Percentiles rank a stretch among this genome's conserved stretches.
These are phyloP conservation scores for Brachypalpus laphriformis DNA, from an alignment of 2,888 invertebrate genomes.

Conservation along the genomic window DNA sequence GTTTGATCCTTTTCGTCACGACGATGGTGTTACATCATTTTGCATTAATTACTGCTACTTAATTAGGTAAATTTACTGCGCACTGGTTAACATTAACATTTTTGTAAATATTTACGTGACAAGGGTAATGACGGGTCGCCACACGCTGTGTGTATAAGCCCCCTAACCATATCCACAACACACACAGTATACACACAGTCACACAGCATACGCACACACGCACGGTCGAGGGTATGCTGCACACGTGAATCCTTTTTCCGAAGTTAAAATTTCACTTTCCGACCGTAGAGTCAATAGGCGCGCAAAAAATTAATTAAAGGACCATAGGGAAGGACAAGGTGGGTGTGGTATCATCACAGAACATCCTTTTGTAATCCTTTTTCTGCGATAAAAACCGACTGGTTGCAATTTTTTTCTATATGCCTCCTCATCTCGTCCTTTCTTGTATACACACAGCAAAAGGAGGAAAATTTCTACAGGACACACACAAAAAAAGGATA, in stretches of 20 bases:
- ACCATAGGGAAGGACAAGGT: constrained; percentile 38
- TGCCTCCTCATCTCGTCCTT: not conserved
- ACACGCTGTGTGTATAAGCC: constrained; percentile 31
- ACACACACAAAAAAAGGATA: constrained; percentile 9
- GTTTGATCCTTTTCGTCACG: constrained; percentile 35
- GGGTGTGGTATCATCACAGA: constrained; percentile 55
- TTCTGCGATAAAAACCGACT: not conserved
- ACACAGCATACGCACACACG: constrained; percentile 18
- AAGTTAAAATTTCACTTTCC: constrained; percentile 55
- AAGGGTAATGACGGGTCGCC: constrained; percentile 45
- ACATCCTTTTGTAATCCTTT: not conserved
- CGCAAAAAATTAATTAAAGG: constrained; percentile 67
- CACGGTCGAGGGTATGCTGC: constrained; percentile 33
- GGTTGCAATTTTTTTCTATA: not conserved
- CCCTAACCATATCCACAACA: not conserved
- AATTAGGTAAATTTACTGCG: constrained; percentile 13
- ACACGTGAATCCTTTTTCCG: constrained; percentile 61
- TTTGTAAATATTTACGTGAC: constrained; percentile 70
- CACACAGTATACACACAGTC: constrained; percentile 22
- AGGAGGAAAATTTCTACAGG: not conserved
- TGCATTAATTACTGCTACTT: constrained; percentile 29
- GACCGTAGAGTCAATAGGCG: constrained; percentile 58
- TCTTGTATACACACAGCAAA: constrained; percentile 24
- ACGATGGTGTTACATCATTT: constrained; percentile 3
- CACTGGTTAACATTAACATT: constrained; percentile 20